Conservation (phyloP, 2,113 vertebrate species). For the Saimiri boliviensis region DNA sequence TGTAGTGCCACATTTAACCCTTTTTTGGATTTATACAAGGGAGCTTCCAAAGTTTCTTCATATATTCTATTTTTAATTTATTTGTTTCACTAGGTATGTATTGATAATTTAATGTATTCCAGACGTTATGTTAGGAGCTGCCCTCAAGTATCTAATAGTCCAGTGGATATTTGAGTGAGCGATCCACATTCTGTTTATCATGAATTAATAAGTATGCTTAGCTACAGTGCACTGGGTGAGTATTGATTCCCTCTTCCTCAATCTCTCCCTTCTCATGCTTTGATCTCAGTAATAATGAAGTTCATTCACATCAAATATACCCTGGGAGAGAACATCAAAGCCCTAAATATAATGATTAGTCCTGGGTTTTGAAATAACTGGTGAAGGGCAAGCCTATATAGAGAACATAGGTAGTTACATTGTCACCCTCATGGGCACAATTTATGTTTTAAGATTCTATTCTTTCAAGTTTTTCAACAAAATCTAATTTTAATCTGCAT, state of each 20-base stretch:
- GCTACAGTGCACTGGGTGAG: background rate
- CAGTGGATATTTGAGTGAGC: background rate
- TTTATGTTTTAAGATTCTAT: slow-evolving; percentile 51
- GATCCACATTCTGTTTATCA: slow-evolving; percentile 22
- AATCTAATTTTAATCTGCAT: slow-evolving; percentile 48
- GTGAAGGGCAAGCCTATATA: background rate
- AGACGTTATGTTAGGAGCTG: background rate
- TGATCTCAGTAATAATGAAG: slow-evolving; percentile 63
- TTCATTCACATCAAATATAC: slow-evolving; percentile 56
- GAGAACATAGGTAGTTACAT: slow-evolving; percentile 36
- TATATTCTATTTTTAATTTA: background rate
- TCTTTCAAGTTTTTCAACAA: background rate
- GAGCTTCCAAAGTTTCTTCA: background rate
- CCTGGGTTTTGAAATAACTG: slow-evolving; percentile 17
- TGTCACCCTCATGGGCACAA: background rate
- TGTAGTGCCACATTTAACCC: background rate
- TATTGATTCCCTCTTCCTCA: slow-evolving; percentile 9
- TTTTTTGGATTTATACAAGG: background rate
- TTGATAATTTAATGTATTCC: background rate
- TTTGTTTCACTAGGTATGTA: background rate
- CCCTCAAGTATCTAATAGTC: slow-evolving; percentile 7
- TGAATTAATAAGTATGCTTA: slow-evolving; percentile 49
- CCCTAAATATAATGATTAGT: slow-evolving; percentile 36
- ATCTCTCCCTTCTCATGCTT: slow-evolving; percentile 9
- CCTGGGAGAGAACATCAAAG: slow-evolving; percentile 66